Evolutionary conservation across 2,888 invertebrate species (phyloP), one percentile per base, ranked within the genome.

Genomic region (Pterostichus niger): DNA sequence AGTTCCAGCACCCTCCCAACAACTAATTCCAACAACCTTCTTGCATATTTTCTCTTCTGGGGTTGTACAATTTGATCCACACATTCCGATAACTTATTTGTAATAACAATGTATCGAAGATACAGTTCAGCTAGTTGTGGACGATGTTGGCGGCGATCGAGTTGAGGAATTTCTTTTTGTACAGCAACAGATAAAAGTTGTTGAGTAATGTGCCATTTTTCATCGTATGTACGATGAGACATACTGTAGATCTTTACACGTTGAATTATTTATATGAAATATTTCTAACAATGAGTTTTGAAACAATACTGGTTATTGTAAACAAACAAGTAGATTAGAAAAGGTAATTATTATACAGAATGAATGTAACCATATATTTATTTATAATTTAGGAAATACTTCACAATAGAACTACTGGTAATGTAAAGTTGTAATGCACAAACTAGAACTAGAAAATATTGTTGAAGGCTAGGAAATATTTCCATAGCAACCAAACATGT

Each of bases 11-110:
- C 91, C 84, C 98, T 92, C 0, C 98, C 98, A 81, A 98, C 91
- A 56, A 94, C 93, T 0, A 94, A 93, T 87, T 97, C 96, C 2
- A 97, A 88, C 1, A 96, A 88, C 85, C 94, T 89, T 84, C 93
- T 92, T 0, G 98, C 92, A n/a, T 98, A 91, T 73, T 94, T 88
- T 40, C 97, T 92, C 89, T 98, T 98, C 89, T 99, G 98, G 0
- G 98, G 98, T 88, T 98, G 98, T 52, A 98, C 91, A 86, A 97
- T 92, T 91, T 98, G 98, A 87, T 98, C 98, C 86, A 98, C 96
- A 84, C 96, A 95, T 82, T 93, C 91, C 86, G 96, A 95, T 44
- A 98, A 88, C 86, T 93, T 93, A 85, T 95, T 94, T 24, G 95
- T 92, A 0, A 96, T 92, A 31, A 94, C 91, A 5, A 97, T 95